Percentiles rank a stretch among this genome's conserved stretches.
These are phyloP conservation scores for Thamnophis sirtalis DNA, from an alignment of 2,113 vertebrate genomes.

Conservation along the genomic window DNA sequence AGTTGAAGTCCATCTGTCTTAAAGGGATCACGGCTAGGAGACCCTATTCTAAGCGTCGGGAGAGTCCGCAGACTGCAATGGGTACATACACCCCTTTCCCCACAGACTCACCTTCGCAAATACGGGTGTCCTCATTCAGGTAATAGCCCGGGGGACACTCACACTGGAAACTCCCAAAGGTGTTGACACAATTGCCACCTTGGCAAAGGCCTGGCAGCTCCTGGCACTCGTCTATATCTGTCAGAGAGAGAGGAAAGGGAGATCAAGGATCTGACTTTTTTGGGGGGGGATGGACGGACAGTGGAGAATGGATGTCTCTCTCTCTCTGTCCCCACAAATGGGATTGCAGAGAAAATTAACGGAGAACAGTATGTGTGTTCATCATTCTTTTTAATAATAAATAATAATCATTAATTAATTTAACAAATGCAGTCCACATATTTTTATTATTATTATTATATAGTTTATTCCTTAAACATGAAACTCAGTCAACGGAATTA, in stretches of 20 bases:
- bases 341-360: background rate
- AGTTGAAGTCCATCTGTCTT: background rate
- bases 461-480: no score
- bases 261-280: fast-evolving
- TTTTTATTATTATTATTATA: no score
- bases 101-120: constrained; percentile 79
- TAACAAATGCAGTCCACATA: no score
- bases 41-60: background rate
- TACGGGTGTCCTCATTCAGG: constrained; percentile 82
- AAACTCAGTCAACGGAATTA: no score
- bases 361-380: background rate
- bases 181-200: constrained; percentile 88
- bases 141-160: constrained; percentile 87
- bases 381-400: no score
- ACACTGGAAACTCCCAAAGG: constrained; percentile 94
- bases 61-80: background rate
- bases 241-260: background rate
- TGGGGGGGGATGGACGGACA: no score
- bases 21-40: background rate
- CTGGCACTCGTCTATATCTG: constrained; percentile 92
- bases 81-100: no score
- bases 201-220: constrained; percentile 90
- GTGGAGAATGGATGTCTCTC: background rate
- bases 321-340: background rate
- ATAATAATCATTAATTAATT: no score